Conservation (phyloP, 2,113 vertebrate species). For the Sinocyclocheilus maitianheensis region DNA sequence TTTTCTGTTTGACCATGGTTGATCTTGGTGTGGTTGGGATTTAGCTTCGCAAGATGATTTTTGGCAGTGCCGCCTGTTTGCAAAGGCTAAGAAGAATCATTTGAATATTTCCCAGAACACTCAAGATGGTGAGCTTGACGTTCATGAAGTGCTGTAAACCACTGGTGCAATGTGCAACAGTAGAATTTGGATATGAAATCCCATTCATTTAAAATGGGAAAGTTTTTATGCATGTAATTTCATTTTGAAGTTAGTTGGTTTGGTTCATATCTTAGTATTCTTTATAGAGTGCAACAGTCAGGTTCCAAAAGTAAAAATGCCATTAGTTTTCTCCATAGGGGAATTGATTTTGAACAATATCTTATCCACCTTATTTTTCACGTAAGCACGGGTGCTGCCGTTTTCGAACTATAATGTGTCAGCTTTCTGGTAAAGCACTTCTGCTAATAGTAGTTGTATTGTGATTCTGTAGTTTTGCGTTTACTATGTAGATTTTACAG, state of each 20-base stretch:
- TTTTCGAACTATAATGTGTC: too few relatives aligned
- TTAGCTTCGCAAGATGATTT: background rate
- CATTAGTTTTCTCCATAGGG: background rate
- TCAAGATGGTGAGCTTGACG: slow-evolving; percentile 6
- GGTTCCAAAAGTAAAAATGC: background rate
- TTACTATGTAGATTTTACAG: too few relatives aligned
- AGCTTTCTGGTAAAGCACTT: too few relatives aligned
- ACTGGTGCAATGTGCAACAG: background rate
- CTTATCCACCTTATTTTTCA: background rate
- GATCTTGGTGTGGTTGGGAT: background rate
- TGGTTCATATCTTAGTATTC: background rate
- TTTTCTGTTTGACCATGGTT: background rate
- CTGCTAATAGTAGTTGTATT: too few relatives aligned
- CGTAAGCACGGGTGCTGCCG: too few relatives aligned
- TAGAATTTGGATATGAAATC: background rate
- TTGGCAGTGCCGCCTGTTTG: background rate
- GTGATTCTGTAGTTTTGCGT: too few relatives aligned
- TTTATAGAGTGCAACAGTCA: background rate
- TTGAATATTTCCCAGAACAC: background rate
- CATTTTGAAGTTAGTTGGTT: background rate
- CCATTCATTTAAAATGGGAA: background rate
- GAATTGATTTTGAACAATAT: background rate
- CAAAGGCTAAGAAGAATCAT: background rate
- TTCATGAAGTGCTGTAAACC: background rate
- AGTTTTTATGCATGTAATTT: background rate